Evolutionary conservation across 2,888 invertebrate genomes (phyloP), one percentile per base, ranked within the genome.

Genomic region (Ditula angustiorana): DNA sequence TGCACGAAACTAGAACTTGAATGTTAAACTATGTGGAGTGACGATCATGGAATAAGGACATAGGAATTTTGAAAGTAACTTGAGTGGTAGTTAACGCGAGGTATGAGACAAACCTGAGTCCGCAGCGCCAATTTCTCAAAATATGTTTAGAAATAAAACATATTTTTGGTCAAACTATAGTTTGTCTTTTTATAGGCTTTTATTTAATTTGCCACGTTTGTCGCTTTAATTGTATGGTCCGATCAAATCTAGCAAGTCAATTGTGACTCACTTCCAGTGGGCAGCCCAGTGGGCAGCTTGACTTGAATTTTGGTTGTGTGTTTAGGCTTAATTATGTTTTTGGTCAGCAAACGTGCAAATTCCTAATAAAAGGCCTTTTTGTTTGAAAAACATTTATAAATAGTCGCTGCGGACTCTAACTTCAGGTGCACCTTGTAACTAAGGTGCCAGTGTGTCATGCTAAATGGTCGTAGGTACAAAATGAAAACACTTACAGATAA

Each of bases 11-110:
- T 16, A n/a, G n/a, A 16, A 1, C 37, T 13, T 37, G 16, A 10
- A 19, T 8, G 16, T 41, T 10, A 41, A 41, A 7, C 19, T 16
- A 41, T 41, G 19, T 41, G 19, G 7, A 19, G 19, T 2, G 41
- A 19, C 41, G n/a, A 10, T 41, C 16, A 41, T 41, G 41, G 41
- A 41, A 41, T 41, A n/a, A n/a, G 41, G 19, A 41, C 37, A 41
- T 19, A 19, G 41, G 19, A 19, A 10, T 41, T 19, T 13, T 35
- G 2, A n/a, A 26, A 35, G 13, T 13, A 35, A n/a, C 13, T n/a
- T 16, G 41, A 16, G 19, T 41, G 26, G 3, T 5, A 8, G 10
- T 16, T 19, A 19, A 19, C 4, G 16, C 37, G 13, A 41, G 41
- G 16, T 5, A 16, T 5, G 1, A 16, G 4, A 41, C 19, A 41